These are phyloP conservation scores for Hoplodrina blanda DNA, from an alignment of 2,888 invertebrate genomes.

Conservation along the genomic window DNA sequence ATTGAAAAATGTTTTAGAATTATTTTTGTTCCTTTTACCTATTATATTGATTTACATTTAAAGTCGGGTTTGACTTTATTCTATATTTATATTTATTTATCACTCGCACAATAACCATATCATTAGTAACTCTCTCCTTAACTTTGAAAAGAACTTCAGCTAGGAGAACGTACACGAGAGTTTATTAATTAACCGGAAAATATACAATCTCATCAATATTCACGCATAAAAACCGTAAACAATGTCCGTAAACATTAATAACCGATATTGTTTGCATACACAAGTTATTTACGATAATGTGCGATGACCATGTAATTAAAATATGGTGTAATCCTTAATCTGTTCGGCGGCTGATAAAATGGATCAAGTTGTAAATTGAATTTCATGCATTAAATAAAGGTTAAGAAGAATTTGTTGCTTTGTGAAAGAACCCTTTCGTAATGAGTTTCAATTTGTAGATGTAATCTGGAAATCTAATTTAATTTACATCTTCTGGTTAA, in stretches of 20 bases:
- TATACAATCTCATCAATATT: conserved; percentile 31
- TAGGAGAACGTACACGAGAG: background rate
- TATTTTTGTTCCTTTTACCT: too few species aligned
- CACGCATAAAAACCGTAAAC: conserved; percentile 50
- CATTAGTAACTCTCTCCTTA: background rate
- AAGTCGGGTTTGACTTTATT: too few species aligned
- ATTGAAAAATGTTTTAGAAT: too few species aligned
- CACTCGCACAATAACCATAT: background rate
- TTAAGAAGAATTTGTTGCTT: conserved; percentile 39
- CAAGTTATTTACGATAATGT: conserved; percentile 59
- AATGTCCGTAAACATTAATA: conserved; percentile 55
- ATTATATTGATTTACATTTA: too few species aligned
- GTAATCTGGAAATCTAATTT: conserved; percentile 8
- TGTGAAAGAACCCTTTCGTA: conserved; percentile 16
- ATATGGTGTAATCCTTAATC: conserved; percentile 57
- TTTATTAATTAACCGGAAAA: conserved; percentile 10
- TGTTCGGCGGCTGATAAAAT: conserved; percentile 51
- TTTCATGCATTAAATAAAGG: conserved; percentile 28
- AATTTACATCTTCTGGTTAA: background rate
- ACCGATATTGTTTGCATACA: conserved; percentile 50
- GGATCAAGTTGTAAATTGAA: conserved; percentile 56
- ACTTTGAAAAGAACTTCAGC: background rate
- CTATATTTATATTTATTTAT: too few species aligned
- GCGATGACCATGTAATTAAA: conserved; percentile 59
- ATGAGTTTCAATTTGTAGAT: conserved; percentile 10